Evolutionary conservation across 2,113 vertebrate species (phyloP).

Genomic region (Noturus placidus): DNA sequence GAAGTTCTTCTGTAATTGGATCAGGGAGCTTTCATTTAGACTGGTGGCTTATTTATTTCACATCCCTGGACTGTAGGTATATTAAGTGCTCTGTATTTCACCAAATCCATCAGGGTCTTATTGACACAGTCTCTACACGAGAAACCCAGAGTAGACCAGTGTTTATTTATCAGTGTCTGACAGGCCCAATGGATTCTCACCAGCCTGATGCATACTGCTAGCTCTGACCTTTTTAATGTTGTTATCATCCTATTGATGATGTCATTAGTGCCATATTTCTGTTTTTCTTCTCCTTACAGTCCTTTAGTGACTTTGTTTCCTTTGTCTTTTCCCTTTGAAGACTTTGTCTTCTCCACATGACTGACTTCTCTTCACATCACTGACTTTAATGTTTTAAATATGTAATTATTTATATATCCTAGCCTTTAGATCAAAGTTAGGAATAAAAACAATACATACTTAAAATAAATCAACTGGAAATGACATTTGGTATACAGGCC

Average conservation of each 20-base stretch:
- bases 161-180: slow-evolving; percentile 42
- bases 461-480: not conserved
- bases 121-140: slow-evolving; percentile 33
- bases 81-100: slow-evolving; percentile 60
- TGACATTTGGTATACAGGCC: not conserved
- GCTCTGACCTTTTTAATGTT: slow-evolving; percentile 36
- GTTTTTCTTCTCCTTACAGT: slow-evolving; percentile 10
- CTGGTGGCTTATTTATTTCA: slow-evolving; percentile 67
- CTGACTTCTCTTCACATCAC: slow-evolving; percentile 31
- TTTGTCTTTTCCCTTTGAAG: slow-evolving; percentile 8
- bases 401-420: not conserved
- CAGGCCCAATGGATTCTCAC: not conserved
- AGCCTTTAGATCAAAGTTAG: not conserved
- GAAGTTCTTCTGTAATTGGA: slow-evolving; percentile 77
- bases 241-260: slow-evolving; percentile 29
- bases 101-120: slow-evolving; percentile 50
- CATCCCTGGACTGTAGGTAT: slow-evolving; percentile 58
- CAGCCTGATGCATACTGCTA: not conserved
- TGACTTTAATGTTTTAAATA: not conserved
- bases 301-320: slow-evolving; percentile 20
- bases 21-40: slow-evolving; percentile 72
- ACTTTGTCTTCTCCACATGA: slow-evolving; percentile 16
- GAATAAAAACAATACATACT: not conserved
- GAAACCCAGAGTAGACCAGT: slow-evolving; percentile 30
- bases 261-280: slow-evolving; percentile 34